Evolutionary conservation across 1,140 invertebrate species (phyloP).

Genomic region (Drosophila bocki): DNA sequence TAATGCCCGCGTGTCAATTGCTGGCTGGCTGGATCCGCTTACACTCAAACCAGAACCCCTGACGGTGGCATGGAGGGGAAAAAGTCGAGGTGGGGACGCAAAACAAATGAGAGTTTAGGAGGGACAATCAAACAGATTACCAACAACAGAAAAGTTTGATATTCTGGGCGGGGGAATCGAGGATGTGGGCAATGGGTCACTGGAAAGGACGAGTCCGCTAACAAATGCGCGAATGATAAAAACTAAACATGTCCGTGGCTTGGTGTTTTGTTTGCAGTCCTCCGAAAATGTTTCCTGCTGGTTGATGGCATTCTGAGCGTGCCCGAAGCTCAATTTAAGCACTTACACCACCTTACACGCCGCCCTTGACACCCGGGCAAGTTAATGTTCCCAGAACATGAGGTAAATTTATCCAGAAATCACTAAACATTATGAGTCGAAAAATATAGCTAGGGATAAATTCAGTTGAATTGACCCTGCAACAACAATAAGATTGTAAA

Average conservation of each 20-base stretch:
- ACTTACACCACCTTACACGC: constrained; percentile 36
- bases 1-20: constrained; percentile 43
- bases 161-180: not conserved
- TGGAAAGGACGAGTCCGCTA: constrained; percentile 39
- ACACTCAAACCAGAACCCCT: constrained; percentile 20
- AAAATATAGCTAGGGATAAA: not conserved
- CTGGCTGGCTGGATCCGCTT: constrained; percentile 26
- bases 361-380: constrained; percentile 6
- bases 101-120: constrained; percentile 18
- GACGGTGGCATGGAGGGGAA: not conserved
- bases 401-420: not conserved
- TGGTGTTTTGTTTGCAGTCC: constrained; percentile 36
- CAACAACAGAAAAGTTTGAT: constrained; percentile 41
- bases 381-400: not conserved
- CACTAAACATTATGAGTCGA: not conserved
- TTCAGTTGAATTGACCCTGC: not conserved
- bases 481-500: not conserved
- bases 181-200: constrained; percentile 7
- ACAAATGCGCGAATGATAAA: constrained; percentile 62
- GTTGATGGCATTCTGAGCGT: constrained; percentile 39
- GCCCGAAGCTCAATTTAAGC: constrained; percentile 43
- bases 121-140: constrained; percentile 43
- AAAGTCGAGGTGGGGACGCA: constrained; percentile 2
- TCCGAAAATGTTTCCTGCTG: constrained; percentile 22
- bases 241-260: constrained; percentile 61